Conservation (phyloP, 2,888 invertebrate genomes). For the Rhogogaster chlorosoma region DNA sequence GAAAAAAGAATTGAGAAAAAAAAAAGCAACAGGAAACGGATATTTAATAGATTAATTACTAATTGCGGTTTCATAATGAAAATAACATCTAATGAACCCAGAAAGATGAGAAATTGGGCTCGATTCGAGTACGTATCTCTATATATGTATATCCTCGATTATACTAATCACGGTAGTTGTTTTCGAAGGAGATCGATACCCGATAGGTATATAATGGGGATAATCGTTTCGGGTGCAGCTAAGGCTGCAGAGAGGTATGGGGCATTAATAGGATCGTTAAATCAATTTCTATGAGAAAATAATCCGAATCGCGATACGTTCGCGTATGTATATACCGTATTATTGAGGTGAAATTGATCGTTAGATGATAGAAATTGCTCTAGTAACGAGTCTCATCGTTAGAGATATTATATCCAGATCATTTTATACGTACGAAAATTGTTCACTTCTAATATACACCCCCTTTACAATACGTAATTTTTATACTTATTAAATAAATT, state of each 20-base stretch:
- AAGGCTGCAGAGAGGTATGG: neutral
- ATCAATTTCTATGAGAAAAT: slow-evolving; percentile 13
- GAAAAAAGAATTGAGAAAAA: neutral
- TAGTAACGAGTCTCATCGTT: neutral
- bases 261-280: slow-evolving; percentile 6
- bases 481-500: too few relatives aligned
- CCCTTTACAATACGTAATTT: too few relatives aligned
- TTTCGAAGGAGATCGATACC: neutral
- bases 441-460: too few relatives aligned
- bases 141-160: neutral
- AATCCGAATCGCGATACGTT: neutral
- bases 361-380: slow-evolving; percentile 1
- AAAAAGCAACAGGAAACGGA: neutral
- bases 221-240: neutral
- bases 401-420: too few relatives aligned
- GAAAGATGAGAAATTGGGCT: neutral
- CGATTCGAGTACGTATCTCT: neutral
- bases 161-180: neutral
- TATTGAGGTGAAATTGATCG: slow-evolving; percentile 3
- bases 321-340: neutral
- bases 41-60: neutral
- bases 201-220: neutral
- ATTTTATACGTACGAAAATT: too few relatives aligned
- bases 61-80: neutral
- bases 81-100: neutral